Evolutionary conservation across 2,888 invertebrate species (phyloP), one percentile per base, ranked within the genome.

Genomic region (Sphecodes monilicornis): DNA sequence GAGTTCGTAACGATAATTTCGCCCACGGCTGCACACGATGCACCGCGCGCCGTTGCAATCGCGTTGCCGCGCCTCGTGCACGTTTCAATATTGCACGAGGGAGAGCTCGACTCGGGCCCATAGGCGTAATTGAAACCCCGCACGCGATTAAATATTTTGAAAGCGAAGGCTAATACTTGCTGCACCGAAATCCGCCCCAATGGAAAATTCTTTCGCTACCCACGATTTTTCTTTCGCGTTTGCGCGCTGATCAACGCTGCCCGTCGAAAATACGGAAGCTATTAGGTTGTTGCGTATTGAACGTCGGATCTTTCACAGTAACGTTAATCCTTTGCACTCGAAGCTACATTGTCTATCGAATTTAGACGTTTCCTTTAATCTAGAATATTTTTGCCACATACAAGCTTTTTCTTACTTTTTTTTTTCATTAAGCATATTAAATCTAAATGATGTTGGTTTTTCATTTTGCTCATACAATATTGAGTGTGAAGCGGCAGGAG

Each of bases 11-110:
- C 68, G 68, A 68, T 60, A 68, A 60, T 41, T 80, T 71, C 29
- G 69, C 46, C 26, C 46, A 46, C 46, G 29, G 70, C 29, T 70
- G 69, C 69, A 70, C 69, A 70, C 41, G 69, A 70, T 43, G 69
- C 69, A 43, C 43, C 69, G 69, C 29, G 69, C 29, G 69, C 69
- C 69, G 43, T 43, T 70, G 69, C 69, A 70, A 29, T 26, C 69
- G 43, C 41, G 43, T 26, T 26, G 64, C 32, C 64, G 32, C 18
- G 64, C 32, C 50, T 57, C 26, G 57, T 57, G 57, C 57, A 57
- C 13, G 57, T 57, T 57, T 57, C 36, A 22, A 39, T 66, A 66
- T 66, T 66, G 66, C 66, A 32, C 66, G 22, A 66, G 36, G 32
- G 22, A 22, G n/a, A 66, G 36, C 64, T 8, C 22, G 18, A 32